Conservation (phyloP, 2,797 vertebrate species). For the Enteromius argenteus region DNA sequence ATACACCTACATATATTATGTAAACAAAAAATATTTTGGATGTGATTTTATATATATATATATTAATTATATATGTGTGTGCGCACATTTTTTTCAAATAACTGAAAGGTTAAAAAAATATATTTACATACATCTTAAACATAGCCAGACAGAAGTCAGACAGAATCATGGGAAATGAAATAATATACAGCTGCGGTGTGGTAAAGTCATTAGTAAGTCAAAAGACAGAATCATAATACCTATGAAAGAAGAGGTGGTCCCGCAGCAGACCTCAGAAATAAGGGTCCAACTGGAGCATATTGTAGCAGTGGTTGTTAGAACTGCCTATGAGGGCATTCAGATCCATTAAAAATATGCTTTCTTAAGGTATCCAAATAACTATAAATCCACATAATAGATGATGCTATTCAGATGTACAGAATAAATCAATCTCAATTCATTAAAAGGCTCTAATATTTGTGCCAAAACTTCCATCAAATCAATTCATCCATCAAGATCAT, state of each 20-base stretch:
- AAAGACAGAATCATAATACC: conserved; percentile 57
- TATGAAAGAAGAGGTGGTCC: conserved; percentile 37
- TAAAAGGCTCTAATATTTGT: background rate
- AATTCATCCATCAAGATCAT: background rate
- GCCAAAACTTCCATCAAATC: background rate
- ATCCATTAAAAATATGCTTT: background rate
- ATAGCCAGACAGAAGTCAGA: background rate
- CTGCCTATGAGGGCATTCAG: background rate
- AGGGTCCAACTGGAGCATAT: conserved; percentile 61
- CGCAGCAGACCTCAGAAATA: conserved; percentile 65
- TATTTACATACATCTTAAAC: background rate
- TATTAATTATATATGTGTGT: too few relatives aligned
- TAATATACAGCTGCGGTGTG: conserved; percentile 46
- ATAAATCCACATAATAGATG: background rate
- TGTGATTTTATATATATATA: too few relatives aligned
- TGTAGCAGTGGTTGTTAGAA: conserved; percentile 32
- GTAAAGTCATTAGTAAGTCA: conserved; percentile 57
- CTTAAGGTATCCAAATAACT: background rate
- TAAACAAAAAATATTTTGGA: too few relatives aligned
- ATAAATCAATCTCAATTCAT: background rate
- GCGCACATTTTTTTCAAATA: too few relatives aligned
- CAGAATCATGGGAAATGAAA: conserved; percentile 29
- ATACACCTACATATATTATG: too few relatives aligned
- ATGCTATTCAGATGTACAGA: background rate
- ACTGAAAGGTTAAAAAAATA: background rate